These are phyloP conservation scores for Cosmorhoe ocellata DNA, from an alignment of 2,888 invertebrate genomes.

Conservation along the genomic window DNA sequence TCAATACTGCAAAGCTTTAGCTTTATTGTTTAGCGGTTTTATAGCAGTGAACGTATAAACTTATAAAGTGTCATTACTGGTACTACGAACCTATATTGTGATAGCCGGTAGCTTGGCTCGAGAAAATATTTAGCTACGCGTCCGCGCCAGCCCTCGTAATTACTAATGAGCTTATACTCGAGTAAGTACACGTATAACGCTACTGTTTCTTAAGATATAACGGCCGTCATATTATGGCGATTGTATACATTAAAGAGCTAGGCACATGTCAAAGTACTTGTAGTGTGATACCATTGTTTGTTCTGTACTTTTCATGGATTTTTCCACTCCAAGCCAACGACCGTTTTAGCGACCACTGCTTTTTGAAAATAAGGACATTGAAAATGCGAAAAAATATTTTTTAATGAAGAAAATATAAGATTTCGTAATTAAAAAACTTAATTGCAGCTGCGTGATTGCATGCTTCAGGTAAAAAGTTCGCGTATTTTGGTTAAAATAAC, in stretches of 20 bases:
- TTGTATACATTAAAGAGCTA: too few relatives aligned
- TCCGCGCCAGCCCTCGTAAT: constrained; percentile 71
- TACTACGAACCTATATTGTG: constrained; percentile 3
- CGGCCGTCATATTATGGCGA: not conserved
- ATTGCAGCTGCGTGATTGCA: constrained; percentile 34
- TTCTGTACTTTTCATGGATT: too few relatives aligned
- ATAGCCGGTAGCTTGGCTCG: constrained; percentile 45
- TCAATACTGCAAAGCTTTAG: too few relatives aligned
- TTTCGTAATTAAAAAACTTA: constrained; percentile 32
- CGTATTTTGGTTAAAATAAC: not conserved
- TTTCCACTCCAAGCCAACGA: too few relatives aligned
- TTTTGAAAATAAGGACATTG: constrained; percentile 27
- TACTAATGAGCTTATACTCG: constrained; percentile 75
- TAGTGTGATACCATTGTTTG: too few relatives aligned
- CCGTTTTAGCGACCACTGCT: too few relatives aligned
- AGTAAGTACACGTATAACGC: constrained; percentile 38
- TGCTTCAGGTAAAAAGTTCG: constrained; percentile 16
- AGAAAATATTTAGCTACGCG: constrained; percentile 76
- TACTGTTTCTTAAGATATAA: not conserved
- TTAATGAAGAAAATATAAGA: constrained; percentile 40
- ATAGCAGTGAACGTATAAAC: too few relatives aligned
- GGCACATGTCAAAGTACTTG: too few relatives aligned
- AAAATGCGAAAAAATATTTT: constrained; percentile 37
- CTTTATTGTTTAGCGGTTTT: too few relatives aligned
- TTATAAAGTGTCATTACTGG: constrained; percentile 8